Evolutionary conservation across 2,888 invertebrate genomes (phyloP), one percentile per base, ranked within the genome.

Genomic region (Drosophila melanosoma): DNA sequence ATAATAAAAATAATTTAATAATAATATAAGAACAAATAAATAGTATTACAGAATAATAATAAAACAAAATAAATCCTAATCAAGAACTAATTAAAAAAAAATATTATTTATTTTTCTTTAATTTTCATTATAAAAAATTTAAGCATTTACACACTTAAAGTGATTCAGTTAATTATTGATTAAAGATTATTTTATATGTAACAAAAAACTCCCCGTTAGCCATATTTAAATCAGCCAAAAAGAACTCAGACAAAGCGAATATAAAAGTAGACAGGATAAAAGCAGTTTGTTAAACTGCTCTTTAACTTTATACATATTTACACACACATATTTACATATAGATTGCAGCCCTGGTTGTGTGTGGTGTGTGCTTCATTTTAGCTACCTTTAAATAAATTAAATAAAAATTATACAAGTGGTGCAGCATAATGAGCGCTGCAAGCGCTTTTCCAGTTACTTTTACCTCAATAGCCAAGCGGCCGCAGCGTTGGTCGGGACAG

Each of bases 301-400:
- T n/a, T 40, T 23, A 53, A 40, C 52, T 33, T 5, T 29, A 1
- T 45, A 15, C 1, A 58, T 33, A 49, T 6, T n/a, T 2, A 57
- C 3, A 17, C 15, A 36, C 36, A 35, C 15, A 56, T n/a, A 11
- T 36, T 7, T 48, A 17, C 35, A 5, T 29, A 56, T 48, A 45
- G 12, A 7, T 17, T 60, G 58, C 17, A 62, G 56, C 73, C 69
- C 78, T 77, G 77, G 69, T 40, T 65, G 29, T 36, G 26, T 49
- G 45, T 38, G 26, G 66, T 45, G 54, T 42, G 65, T 71, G 72
- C 71, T 74, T 63, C 69, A 68, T 67, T 67, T 77, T 64, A 79
- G 81, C 79, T 69, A 79, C 85, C 83, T 87, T 83, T 83, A 90
- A 90, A 89, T 90, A 82, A 90, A 87, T 88, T 82, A 87, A 86